Percentiles rank a stretch among this genome's conserved stretches.
phyloP scores from a whole-genome alignment of 1,140 invertebrate genomes.

The Brachionus sp. region DNA sequence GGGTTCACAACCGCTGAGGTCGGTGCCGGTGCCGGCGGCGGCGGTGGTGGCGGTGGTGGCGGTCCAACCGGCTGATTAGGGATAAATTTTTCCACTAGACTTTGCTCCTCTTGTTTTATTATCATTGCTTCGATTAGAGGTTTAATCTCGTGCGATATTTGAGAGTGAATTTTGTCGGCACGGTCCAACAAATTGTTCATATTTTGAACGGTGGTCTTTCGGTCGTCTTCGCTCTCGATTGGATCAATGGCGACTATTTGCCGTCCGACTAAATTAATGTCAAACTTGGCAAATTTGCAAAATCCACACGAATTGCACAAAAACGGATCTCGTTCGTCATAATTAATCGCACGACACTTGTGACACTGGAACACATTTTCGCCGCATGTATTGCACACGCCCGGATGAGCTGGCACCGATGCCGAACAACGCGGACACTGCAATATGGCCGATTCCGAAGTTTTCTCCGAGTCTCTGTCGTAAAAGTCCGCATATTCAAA shows the following conservation, averaged over 20 bases:
- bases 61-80: not conserved
- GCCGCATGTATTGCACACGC: conserved; percentile 93
- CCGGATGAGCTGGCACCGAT: conserved; percentile 88
- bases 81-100: not conserved
- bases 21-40: not conserved
- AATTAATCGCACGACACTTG: conserved; percentile 78
- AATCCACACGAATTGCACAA: conserved; percentile 96
- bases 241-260: conserved; percentile 92
- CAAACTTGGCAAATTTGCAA: conserved; percentile 99
- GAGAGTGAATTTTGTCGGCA: conserved; percentile 86
- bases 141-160: conserved; percentile 75
- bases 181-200: conserved; percentile 87
- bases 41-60: not conserved
- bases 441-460: conserved; percentile 70
- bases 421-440: conserved; percentile 93
- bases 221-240: conserved; percentile 91
- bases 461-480: conserved; percentile 65
- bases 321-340: conserved; percentile 98
- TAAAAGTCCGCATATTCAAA: conserved; percentile 97
- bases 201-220: conserved; percentile 74
- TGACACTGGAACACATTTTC: conserved; percentile 88
- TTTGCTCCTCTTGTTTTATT: conserved; percentile 51
- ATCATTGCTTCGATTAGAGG: conserved; percentile 79
- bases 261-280: conserved; percentile 80
- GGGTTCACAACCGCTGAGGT: no score